Percentiles rank a stretch among this genome's conserved stretches.
These are phyloP conservation scores for Augiades crinisus DNA, from an alignment of 2,888 invertebrate genomes.

Conservation along the genomic window DNA sequence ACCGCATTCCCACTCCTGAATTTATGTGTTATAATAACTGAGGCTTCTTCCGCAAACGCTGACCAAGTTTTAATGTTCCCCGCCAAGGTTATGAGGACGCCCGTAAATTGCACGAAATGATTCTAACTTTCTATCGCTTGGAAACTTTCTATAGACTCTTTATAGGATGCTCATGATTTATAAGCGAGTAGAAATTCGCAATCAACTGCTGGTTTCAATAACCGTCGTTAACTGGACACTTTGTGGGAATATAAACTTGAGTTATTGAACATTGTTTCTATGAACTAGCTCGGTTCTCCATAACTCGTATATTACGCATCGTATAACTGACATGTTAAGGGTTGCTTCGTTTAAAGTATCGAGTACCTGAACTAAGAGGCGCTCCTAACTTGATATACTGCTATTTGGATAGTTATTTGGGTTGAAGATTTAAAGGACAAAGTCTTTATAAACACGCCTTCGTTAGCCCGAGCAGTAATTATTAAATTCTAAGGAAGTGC, in stretches of 20 bases:
- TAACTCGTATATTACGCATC: neutral
- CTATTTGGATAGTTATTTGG: too few relatives aligned
- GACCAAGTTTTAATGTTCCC: constrained; percentile 36
- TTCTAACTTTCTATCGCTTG: constrained; percentile 47
- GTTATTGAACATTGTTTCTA: neutral
- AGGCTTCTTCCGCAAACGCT: constrained; percentile 35
- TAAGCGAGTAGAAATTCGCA: constrained; percentile 41
- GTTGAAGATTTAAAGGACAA: too few relatives aligned
- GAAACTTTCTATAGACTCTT: constrained; percentile 23
- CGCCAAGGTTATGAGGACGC: constrained; percentile 30
- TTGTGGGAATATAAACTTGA: neutral
- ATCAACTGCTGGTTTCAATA: constrained; percentile 48
- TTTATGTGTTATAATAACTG: constrained; percentile 63
- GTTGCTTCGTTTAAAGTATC: too few relatives aligned
- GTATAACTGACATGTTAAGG: too few relatives aligned
- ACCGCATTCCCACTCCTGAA: constrained; percentile 63
- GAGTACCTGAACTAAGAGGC: too few relatives aligned
- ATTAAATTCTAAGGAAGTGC: too few relatives aligned
- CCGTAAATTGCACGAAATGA: constrained; percentile 43
- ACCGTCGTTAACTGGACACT: constrained; percentile 28
- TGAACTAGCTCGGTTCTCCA: neutral
- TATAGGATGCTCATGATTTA: constrained; percentile 29
- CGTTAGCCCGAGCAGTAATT: too few relatives aligned
- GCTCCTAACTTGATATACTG: too few relatives aligned
- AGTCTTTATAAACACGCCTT: too few relatives aligned